These are phyloP conservation scores for Archocentrus centrarchus DNA, from an alignment of 2,113 vertebrate genomes.

Conservation along the genomic window DNA sequence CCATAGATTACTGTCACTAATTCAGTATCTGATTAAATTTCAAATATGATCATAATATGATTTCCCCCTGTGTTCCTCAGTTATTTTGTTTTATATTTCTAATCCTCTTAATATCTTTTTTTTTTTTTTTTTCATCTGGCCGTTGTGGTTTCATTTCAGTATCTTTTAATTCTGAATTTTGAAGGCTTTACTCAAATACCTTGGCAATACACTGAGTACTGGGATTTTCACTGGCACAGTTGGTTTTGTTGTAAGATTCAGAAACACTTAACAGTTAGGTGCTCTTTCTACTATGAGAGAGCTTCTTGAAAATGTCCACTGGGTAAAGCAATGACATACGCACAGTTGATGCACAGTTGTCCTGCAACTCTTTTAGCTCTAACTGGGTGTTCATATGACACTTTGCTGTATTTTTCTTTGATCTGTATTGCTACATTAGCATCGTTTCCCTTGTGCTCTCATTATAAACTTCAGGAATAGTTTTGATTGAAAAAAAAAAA, in stretches of 20 bases:
- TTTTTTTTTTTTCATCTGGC: no score
- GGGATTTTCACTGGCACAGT: neutral
- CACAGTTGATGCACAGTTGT: neutral
- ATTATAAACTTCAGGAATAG: slow-evolving; percentile 57
- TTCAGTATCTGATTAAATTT: neutral
- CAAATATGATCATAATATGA: neutral
- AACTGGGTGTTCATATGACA: neutral
- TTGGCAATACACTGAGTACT: neutral
- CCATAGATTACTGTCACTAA: no score
- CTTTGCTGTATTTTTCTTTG: slow-evolving; percentile 21
- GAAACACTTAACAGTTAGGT: neutral
- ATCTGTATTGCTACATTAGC: slow-evolving; percentile 15
- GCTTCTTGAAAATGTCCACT: neutral
- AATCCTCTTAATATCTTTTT: neutral
- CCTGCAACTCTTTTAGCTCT: neutral
- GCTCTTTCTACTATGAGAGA: neutral
- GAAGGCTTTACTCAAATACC: neutral
- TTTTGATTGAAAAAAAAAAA: slow-evolving; percentile 16
- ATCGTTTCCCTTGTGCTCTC: slow-evolving; percentile 26
- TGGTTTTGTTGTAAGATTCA: neutral
- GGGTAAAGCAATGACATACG: neutral
- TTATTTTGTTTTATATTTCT: neutral
- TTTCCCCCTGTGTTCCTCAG: neutral
- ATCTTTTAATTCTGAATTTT: neutral
- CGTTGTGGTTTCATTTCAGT: neutral